Percentiles rank a stretch among this genome's conserved stretches.
phyloP scores from a whole-genome alignment of 2,113 vertebrate species.

The Actinemys pallida region DNA sequence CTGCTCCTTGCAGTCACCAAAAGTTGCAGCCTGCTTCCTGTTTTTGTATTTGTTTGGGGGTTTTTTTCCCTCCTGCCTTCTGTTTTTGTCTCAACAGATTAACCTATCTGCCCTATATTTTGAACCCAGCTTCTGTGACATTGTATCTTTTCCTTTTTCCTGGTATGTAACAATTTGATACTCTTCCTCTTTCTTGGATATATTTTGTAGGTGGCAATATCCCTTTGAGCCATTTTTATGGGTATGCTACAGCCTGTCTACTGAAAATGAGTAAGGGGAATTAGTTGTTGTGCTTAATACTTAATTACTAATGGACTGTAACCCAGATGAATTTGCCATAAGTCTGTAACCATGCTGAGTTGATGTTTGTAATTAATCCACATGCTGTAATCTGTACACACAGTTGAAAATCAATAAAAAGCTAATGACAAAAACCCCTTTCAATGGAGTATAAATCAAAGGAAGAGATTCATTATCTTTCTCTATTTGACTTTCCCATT shows the following conservation, averaged over 20 bases:
- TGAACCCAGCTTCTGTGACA: neutral
- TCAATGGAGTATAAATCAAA: conserved; percentile 40
- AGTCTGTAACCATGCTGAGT: conserved; percentile 23
- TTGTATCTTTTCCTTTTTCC: neutral
- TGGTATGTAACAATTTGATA: conserved; percentile 15
- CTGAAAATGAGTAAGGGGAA: neutral
- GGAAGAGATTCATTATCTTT: conserved; percentile 28
- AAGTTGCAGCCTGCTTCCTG: neutral
- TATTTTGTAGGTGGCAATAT: conserved; percentile 24
- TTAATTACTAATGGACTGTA: conserved; percentile 55
- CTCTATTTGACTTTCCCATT: neutral
- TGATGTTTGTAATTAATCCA: conserved; percentile 61
- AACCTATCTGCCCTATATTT: neutral
- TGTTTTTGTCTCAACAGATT: neutral
- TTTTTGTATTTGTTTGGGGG: neutral
- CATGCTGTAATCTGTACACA: conserved; percentile 46
- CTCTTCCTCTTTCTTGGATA: neutral
- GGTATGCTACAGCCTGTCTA: neutral
- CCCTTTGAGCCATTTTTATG: neutral
- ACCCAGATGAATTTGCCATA: conserved; percentile 57
- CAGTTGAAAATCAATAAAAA: conserved; percentile 59
- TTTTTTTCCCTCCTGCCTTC: neutral
- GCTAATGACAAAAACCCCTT: conserved; percentile 26
- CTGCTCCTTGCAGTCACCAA: neutral
- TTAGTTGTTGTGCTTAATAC: conserved; percentile 36